Percentiles rank a stretch among this genome's conserved stretches.
Evolutionary conservation across 2,797 vertebrate species (phyloP).

Genomic region (Oceanodroma leucorhoa): DNA sequence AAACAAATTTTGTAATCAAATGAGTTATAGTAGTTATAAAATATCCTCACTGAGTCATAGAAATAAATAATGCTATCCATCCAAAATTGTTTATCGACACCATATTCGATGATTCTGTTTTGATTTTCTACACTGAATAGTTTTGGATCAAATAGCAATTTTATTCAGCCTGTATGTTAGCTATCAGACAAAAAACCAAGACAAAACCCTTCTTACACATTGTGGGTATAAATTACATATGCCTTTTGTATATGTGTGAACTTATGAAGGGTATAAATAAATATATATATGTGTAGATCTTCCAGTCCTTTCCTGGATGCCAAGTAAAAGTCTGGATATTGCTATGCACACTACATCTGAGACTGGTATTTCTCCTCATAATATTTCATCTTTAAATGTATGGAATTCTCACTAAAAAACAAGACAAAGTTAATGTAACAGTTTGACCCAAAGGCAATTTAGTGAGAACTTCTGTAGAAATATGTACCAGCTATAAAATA

Average conservation of each 20-base stretch:
- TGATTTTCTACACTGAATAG: neutral
- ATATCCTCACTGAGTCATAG: neutral
- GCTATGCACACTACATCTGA: neutral
- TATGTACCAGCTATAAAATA: neutral
- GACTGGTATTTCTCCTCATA: neutral
- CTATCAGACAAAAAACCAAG: neutral
- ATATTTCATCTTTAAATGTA: neutral
- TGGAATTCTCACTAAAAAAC: neutral
- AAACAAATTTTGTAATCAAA: neutral
- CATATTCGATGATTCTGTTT: neutral
- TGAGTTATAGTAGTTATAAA: neutral
- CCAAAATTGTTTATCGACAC: neutral
- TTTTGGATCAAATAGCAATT: neutral
- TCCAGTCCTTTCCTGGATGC: neutral
- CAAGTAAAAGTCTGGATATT: neutral
- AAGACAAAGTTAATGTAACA: neutral
- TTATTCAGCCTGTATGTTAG: neutral
- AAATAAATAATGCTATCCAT: neutral
- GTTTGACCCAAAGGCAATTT: neutral
- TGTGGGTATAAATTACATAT: neutral
- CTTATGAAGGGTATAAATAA: neutral
- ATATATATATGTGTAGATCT: neutral
- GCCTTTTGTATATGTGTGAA: neutral
- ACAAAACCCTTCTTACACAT: neutral
- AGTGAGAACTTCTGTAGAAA: neutral